A percentile compares a stretch with the other conserved stretches of the same genome.
phyloP scores from a whole-genome alignment of 1,140 invertebrate genomes.

The Coptotermes formosanus region DNA sequence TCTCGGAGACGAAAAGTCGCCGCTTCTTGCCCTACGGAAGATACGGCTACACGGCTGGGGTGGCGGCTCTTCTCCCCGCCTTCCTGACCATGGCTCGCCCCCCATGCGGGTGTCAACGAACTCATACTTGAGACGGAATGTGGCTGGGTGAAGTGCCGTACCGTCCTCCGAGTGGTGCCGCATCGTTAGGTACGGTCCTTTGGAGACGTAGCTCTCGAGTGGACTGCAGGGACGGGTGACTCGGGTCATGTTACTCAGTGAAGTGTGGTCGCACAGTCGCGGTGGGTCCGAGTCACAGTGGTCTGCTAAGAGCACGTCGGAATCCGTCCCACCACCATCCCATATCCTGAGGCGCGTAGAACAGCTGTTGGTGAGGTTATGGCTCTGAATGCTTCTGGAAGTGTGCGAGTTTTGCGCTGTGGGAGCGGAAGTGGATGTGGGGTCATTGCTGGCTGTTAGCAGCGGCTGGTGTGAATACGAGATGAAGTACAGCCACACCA shows the following conservation, averaged over 20 bases:
- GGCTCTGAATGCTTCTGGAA: slow-evolving; percentile 1
- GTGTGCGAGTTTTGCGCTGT: not conserved
- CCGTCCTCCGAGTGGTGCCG: slow-evolving; percentile 45
- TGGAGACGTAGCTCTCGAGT: slow-evolving; percentile 77
- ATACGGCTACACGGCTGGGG: slow-evolving; percentile 53
- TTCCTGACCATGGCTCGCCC: slow-evolving; percentile 62
- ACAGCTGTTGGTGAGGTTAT: slow-evolving; percentile 42
- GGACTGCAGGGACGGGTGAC: slow-evolving; percentile 70
- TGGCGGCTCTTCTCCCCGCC: slow-evolving; percentile 29
- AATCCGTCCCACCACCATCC: slow-evolving; percentile 51
- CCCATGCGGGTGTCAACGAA: slow-evolving; percentile 78
- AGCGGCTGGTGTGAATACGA: slow-evolving; percentile 66
- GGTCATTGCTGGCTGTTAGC: slow-evolving; percentile 19
- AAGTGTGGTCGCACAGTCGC: slow-evolving; percentile 76
- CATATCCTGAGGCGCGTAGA: slow-evolving; percentile 61
- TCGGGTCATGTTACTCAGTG: slow-evolving; percentile 70
- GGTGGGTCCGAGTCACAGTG: slow-evolving; percentile 75
- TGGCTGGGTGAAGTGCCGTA: slow-evolving; percentile 54
- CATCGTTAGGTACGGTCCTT: slow-evolving; percentile 48
- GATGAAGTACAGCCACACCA: slow-evolving; percentile 84
- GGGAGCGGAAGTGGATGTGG: slow-evolving; percentile 24
- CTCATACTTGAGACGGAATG: slow-evolving; percentile 65
- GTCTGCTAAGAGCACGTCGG: slow-evolving; percentile 54
- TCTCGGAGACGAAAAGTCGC: slow-evolving; percentile 63
- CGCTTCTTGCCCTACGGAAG: slow-evolving; percentile 56